Evolutionary conservation across 2,113 vertebrate genomes (phyloP).

Genomic region (Addax nasomaculatus): DNA sequence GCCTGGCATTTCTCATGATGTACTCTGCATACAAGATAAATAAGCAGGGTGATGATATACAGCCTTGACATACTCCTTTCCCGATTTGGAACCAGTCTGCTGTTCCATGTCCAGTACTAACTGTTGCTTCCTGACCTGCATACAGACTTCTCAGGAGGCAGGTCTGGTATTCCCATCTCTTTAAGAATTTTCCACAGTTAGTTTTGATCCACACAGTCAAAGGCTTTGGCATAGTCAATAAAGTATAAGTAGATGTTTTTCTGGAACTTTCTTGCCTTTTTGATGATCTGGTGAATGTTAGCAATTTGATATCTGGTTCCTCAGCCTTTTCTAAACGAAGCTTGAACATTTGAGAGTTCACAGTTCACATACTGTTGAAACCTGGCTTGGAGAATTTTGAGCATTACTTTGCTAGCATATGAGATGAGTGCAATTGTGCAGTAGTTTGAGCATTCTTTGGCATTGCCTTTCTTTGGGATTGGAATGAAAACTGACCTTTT

Average conservation of each 20-base stretch:
- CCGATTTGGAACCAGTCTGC: neutral
- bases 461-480: neutral
- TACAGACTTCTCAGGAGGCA: neutral
- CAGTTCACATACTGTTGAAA: neutral
- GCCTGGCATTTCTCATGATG: neutral
- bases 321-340: neutral
- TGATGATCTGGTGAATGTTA: fast-evolving
- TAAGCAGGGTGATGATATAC: neutral
- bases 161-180: neutral
- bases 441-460: neutral
- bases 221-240: neutral
- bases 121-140: neutral
- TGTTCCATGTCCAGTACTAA: neutral
- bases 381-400: neutral
- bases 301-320: neutral
- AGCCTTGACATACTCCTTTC: neutral
- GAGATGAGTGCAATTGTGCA: neutral
- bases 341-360: neutral
- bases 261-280: neutral
- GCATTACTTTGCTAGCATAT: neutral
- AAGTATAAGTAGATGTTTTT: neutral
- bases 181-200: neutral
- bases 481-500: neutral
- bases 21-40: neutral
- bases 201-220: neutral